A percentile compares a stretch with the other conserved stretches of the same genome.
Conservation (phyloP, 30 jellyfish, hydroid and myxozoan species). For the Turritopsis dohrnii region DNA sequence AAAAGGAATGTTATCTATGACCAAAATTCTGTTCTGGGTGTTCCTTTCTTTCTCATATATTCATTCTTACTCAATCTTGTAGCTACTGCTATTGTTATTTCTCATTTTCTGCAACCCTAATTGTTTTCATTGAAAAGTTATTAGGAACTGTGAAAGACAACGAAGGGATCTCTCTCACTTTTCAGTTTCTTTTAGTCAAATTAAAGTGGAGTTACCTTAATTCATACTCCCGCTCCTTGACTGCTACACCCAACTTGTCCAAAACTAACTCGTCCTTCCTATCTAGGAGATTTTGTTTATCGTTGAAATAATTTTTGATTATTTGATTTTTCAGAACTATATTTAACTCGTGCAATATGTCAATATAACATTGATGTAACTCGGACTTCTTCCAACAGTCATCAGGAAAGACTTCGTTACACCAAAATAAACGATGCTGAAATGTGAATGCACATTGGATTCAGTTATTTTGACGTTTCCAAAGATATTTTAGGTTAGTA, state of each 20-base stretch:
- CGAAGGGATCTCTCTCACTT: no score
- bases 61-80: no score
- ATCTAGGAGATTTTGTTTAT: not conserved
- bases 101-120: no score
- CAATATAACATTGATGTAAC: not conserved
- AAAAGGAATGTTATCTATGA: no score
- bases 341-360: not conserved
- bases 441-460: not conserved
- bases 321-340: not conserved
- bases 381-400: not conserved
- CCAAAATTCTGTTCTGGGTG: no score
- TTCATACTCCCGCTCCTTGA: not conserved
- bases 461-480: not conserved
- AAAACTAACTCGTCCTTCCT: not conserved
- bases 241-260: not conserved
- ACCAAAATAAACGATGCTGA: not conserved
- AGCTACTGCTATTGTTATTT: no score
- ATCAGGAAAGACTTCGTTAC: not conserved
- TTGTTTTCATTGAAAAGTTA: no score
- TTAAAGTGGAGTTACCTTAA: no score
- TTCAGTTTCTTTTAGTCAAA: no score
- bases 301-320: not conserved
- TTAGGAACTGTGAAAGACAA: no score
- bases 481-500: not conserved
- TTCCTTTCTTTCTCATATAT: no score